Conservation (phyloP, 2,113 vertebrate genomes). For the Takifugu bimaculatus region DNA sequence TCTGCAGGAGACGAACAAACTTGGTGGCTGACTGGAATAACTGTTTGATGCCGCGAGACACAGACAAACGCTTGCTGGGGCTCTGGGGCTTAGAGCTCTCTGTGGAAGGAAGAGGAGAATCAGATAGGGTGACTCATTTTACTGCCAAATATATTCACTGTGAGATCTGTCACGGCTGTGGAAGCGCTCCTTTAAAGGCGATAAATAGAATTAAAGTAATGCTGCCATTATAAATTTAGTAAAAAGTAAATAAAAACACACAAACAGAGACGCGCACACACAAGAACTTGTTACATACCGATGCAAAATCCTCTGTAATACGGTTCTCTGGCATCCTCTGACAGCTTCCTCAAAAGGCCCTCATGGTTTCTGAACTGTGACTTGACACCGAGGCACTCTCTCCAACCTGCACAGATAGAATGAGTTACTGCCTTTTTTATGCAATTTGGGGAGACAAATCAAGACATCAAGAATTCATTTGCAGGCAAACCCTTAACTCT, state of each 20-base stretch:
- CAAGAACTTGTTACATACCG: conserved; percentile 50
- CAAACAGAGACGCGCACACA: too few species aligned
- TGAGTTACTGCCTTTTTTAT: conserved; percentile 8
- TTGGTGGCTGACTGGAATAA: conserved; percentile 79
- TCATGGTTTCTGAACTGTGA: conserved; percentile 60
- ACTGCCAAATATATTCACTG: conserved; percentile 25
- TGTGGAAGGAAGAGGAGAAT: conserved; percentile 47
- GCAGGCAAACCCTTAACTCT: conserved; percentile 5
- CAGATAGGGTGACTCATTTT: conserved; percentile 28
- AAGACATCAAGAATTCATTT: conserved; percentile 28
- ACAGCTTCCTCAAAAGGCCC: conserved; percentile 60
- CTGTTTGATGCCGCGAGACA: conserved; percentile 77
- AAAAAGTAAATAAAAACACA: background rate
- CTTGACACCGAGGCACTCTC: conserved; percentile 68
- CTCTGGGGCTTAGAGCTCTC: conserved; percentile 63
- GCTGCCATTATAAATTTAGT: background rate
- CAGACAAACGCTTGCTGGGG: conserved; percentile 67
- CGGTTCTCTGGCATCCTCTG: conserved; percentile 69
- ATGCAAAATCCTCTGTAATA: conserved; percentile 64
- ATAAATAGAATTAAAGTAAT: background rate
- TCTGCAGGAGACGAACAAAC: conserved; percentile 77
- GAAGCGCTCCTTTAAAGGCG: background rate
- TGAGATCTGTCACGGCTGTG: conserved; percentile 9
- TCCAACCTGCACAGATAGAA: conserved; percentile 67
- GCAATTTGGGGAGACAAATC: conserved; percentile 22